A percentile compares a stretch with the other conserved stretches of the same genome.
Evolutionary conservation across 2,113 vertebrate species (phyloP).

Genomic region (Scytalopus superciliaris): DNA sequence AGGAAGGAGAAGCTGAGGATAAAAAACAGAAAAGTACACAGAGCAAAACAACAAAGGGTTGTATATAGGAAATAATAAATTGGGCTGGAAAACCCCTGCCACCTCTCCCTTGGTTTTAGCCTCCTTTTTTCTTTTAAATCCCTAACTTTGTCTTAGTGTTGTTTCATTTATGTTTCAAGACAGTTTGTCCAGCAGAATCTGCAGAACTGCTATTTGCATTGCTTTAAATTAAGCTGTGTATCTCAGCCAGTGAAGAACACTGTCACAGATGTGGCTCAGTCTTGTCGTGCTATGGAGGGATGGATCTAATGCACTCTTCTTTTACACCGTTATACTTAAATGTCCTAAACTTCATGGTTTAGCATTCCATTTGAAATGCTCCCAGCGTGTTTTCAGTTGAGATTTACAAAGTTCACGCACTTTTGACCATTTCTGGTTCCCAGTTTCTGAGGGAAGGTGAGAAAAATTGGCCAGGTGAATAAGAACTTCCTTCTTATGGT

Average conservation of each 20-base stretch:
- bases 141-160: not conserved
- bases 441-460: not conserved
- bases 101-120: not conserved
- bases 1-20: not conserved
- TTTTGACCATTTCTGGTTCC: not conserved
- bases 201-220: not conserved
- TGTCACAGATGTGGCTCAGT: not conserved
- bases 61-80: not conserved
- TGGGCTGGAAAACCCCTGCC: not conserved
- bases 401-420: fast-evolving
- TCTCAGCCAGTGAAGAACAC: not conserved
- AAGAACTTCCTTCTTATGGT: not conserved
- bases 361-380: not conserved
- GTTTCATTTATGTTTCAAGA: not conserved
- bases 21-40: not conserved
- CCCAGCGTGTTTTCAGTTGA: not conserved
- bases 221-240: not conserved
- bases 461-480: not conserved
- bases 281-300: not conserved
- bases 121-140: not conserved
- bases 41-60: not conserved
- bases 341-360: not conserved
- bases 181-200: not conserved
- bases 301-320: not conserved
- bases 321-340: not conserved